phyloP scores from a whole-genome alignment of 2,113 vertebrate species.

The Thunnus thynnus region DNA sequence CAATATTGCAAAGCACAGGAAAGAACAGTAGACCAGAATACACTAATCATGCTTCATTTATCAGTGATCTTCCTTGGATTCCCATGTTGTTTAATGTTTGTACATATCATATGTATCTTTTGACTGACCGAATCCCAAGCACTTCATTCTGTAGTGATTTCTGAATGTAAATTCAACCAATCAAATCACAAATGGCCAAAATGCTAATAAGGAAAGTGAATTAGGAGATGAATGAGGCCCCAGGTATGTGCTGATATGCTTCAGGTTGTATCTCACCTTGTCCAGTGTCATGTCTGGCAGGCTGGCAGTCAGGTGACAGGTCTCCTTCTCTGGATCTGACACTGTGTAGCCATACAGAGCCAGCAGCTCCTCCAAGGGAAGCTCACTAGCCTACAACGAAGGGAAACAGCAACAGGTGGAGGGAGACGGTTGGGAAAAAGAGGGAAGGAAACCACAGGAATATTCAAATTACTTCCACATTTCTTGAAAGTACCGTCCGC shows the following conservation, averaged over 20 bases:
- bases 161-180: neutral
- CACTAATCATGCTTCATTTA: neutral
- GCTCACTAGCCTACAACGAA: conserved; percentile 87
- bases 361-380: conserved; percentile 94
- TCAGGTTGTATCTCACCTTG: conserved; percentile 84
- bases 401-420: conserved; percentile 34
- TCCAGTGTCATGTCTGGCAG: conserved; percentile 92
- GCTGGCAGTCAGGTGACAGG: conserved; percentile 81
- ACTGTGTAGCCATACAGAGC: conserved; percentile 93
- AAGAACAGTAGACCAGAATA: neutral
- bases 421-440: neutral
- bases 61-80: neutral
- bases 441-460: neutral
- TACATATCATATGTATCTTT: too few relatives aligned
- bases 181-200: neutral
- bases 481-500: neutral
- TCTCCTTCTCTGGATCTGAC: conserved; percentile 89
- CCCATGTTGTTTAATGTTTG: too few relatives aligned
- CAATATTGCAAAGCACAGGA: neutral
- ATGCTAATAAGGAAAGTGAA: too few relatives aligned
- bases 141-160: neutral
- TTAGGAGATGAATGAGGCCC: neutral
- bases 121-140: neutral
- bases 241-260: neutral
- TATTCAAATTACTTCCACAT: conserved; percentile 18